These are phyloP conservation scores for Leucophenga montana DNA, from an alignment of 2,888 invertebrate species.

Conservation along the genomic window DNA sequence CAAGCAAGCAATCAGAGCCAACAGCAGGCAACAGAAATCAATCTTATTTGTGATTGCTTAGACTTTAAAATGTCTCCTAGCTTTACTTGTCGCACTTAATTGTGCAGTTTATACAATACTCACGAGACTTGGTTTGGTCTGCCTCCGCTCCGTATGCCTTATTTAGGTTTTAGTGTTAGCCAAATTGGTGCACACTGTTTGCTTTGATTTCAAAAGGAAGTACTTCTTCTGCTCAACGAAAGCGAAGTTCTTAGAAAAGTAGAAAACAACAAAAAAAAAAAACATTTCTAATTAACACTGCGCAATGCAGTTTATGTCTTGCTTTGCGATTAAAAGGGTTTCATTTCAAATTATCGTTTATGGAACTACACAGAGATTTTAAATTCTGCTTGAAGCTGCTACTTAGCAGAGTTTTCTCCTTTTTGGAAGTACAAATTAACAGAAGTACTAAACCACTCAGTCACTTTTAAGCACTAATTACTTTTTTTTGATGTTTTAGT, in stretches of 20 bases:
- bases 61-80: background rate
- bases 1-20: background rate
- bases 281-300: background rate
- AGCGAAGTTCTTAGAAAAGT: too few relatives aligned
- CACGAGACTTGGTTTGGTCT: conserved; percentile 8
- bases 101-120: conserved; percentile 9
- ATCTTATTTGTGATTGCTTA: conserved; percentile 39
- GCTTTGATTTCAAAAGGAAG: too few relatives aligned
- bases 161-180: conserved; percentile 17
- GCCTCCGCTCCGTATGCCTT: conserved; percentile 2
- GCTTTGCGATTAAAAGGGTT: background rate
- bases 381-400: too few relatives aligned
- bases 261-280: background rate
- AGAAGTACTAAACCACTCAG: too few relatives aligned
- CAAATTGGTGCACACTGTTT: conserved; percentile 9
- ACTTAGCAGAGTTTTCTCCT: too few relatives aligned
- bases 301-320: background rate
- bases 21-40: conserved; percentile 42
- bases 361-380: background rate
- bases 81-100: conserved; percentile 16
- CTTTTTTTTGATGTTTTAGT: too few relatives aligned
- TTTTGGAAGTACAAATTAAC: too few relatives aligned
- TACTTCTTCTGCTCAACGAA: too few relatives aligned
- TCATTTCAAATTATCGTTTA: background rate
- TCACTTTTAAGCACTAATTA: too few relatives aligned